Evolutionary conservation across 1,140 invertebrate species (phyloP), one percentile per base, ranked within the genome.

Genomic region (Achroia grisella): DNA sequence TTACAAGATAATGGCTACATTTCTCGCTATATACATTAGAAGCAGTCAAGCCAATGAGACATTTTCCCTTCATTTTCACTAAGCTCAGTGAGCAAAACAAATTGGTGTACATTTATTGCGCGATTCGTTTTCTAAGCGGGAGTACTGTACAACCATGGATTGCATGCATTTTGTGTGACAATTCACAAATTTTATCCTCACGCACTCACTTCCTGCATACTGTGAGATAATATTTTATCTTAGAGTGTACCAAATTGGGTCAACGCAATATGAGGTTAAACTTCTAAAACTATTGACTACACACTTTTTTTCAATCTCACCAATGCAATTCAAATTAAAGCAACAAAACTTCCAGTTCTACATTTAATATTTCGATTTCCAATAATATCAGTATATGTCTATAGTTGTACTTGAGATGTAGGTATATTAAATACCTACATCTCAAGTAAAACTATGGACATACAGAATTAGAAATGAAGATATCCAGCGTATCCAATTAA

Each of bases 241-340:
- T 41, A 53, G 53, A 63, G 62, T 63, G 63, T 72, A 57, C 53
- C 55, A 55, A 79, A 74, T 74, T 66, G 53, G 71, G 71, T 72
- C 69, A 72, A 51, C 34, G 48, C 62, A 66, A 55, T 65, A 50
- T 57, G 44, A 48, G 41, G 44, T 44, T 44, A 6, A 48, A 57
- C 56, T 32, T 67, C 62, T 27, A 49, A 62, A 56, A 49, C 56
- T 66, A 30, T 37, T 17, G 39, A 50, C 36, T 47, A 12, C 1
- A 17, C 10, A n/a, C 12, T 12, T 39, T 39, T 39, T 4, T 39
- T 4, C 6, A 8, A 12, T 35, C 13, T 11, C 6, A 35, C 5
- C 1, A 12, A 12, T n/a, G 9, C 13, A 17, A 11, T 12, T n/a
- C 10, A 4, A 35, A 35, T 8, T 35, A 35, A 6, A 12, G 6